A percentile compares a stretch with the other conserved stretches of the same genome.
phyloP scores from a whole-genome alignment of 2,113 vertebrate genomes.

The Girardinichthys multiradiatus region DNA sequence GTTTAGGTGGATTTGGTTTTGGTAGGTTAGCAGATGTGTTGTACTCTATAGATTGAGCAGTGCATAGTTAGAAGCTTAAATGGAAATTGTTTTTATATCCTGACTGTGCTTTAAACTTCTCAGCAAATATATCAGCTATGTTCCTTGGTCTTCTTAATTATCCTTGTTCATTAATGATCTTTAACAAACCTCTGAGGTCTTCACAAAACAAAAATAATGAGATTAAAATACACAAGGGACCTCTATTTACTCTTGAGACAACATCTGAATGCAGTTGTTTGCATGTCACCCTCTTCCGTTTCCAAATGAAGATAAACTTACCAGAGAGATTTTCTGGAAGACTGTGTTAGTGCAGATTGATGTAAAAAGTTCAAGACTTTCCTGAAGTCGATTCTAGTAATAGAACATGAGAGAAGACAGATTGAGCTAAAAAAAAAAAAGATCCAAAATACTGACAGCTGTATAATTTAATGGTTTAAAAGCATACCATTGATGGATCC shows the following conservation, averaged over 20 bases:
- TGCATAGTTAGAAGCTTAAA: too few species aligned
- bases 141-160: too few species aligned
- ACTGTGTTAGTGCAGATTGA: slow-evolving; percentile 68
- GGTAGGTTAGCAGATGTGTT: too few species aligned
- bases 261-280: background rate
- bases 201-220: too few species aligned
- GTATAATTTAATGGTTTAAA: background rate
- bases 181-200: too few species aligned
- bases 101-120: too few species aligned
- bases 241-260: background rate
- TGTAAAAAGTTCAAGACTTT: slow-evolving; percentile 76
- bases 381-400: slow-evolving; percentile 71
- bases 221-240: too few species aligned
- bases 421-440: accelerated
- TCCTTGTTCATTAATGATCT: too few species aligned
- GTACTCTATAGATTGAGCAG: too few species aligned
- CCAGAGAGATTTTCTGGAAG: slow-evolving; percentile 71
- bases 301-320: slow-evolving; percentile 42
- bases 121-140: too few species aligned
- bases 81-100: too few species aligned
- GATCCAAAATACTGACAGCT: background rate
- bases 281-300: background rate
- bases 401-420: background rate
- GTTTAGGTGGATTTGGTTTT: too few species aligned
- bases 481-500: slow-evolving; percentile 58